phyloP scores from a whole-genome alignment of 2,113 vertebrate species.

The Arenaria interpres region DNA sequence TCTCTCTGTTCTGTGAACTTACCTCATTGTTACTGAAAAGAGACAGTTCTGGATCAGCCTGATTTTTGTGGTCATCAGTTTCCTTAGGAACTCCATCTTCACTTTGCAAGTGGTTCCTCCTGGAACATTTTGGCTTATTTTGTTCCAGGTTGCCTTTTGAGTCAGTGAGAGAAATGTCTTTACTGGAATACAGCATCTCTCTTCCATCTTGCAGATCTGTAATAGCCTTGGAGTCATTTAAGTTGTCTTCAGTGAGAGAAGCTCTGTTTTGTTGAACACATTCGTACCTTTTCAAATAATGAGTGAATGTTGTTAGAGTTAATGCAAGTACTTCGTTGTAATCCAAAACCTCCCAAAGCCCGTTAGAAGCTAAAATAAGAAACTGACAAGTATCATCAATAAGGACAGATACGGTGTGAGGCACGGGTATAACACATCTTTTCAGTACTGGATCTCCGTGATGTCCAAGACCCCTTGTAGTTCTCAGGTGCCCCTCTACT shows the following conservation, averaged over 20 bases:
- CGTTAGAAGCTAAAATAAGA: slow-evolving; percentile 71
- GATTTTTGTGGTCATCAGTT: neutral
- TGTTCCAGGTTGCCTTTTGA: neutral
- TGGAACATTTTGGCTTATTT: neutral
- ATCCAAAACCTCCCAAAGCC: slow-evolving; percentile 74
- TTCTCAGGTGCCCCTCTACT: slow-evolving; percentile 56
- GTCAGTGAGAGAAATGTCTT: neutral
- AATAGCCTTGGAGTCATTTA: neutral
- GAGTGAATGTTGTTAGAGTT: slow-evolving; percentile 35
- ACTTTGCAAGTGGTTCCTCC: neutral
- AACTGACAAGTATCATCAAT: slow-evolving; percentile 64
- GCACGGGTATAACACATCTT: slow-evolving; percentile 63
- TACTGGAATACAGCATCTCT: neutral
- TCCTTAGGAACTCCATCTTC: neutral
- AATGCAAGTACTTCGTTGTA: slow-evolving; percentile 60
- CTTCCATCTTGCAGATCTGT: neutral
- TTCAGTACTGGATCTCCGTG: slow-evolving; percentile 65
- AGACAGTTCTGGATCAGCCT: neutral
- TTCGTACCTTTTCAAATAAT: neutral
- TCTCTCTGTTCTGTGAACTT: neutral
- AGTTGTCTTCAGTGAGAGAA: neutral
- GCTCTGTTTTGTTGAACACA: neutral
- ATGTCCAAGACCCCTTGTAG: slow-evolving; percentile 66
- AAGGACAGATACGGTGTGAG: slow-evolving; percentile 56
- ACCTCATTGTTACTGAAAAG: neutral